Base-by-base conservation (phyloP, 2,113 vertebrate genomes). In the Jacana jacana region DNA sequence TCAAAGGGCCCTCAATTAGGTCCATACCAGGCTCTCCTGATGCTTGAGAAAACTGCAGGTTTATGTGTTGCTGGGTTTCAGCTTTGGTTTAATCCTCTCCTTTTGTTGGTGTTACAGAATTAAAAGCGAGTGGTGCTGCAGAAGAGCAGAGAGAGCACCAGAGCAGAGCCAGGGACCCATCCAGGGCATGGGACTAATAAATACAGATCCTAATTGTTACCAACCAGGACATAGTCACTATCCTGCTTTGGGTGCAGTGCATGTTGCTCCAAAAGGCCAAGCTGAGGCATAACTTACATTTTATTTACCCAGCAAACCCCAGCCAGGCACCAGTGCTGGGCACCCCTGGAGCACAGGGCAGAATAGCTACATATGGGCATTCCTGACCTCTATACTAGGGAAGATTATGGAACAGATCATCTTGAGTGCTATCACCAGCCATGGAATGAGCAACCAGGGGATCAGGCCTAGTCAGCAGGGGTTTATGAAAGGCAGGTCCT, bases 161-260 rank as follows among this genome's bases (percentile, higher is more conserved):
- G 66, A 58, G 65, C 7, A 11, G 58, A 92, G 86, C 46, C 71
- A 19, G 33, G 25, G 54, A 81, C 68, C 64, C 83, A 63, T 5
- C 0, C 0, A 48, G 30, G 10, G 12, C 5, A 1, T 46, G 54
- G 65, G 40, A 61, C 28, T 48, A 65, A 16, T 30, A 33, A 66
- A 48, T 9, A 55, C 2, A 52, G 39, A 81, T 8, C n/a, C 60
- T n/a, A 39, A 33, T 31, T 73, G 37, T 65, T 52, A 11, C 37
- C 20, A 28, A 86, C 37, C 63, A 18, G 46, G 33, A 48, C 9
- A 39, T 77, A 77, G 58, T 27, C 49, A 31, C 22, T 30, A 4
- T 19, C 46, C 28, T 83, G 42, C 42, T 25, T 28, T 49, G 25
- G 11, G 27, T 51, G 22, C 69, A 70, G 60, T 12, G 46, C 40